phyloP scores from a whole-genome alignment of 1,140 invertebrate species.

The Drosophila setifemur region DNA sequence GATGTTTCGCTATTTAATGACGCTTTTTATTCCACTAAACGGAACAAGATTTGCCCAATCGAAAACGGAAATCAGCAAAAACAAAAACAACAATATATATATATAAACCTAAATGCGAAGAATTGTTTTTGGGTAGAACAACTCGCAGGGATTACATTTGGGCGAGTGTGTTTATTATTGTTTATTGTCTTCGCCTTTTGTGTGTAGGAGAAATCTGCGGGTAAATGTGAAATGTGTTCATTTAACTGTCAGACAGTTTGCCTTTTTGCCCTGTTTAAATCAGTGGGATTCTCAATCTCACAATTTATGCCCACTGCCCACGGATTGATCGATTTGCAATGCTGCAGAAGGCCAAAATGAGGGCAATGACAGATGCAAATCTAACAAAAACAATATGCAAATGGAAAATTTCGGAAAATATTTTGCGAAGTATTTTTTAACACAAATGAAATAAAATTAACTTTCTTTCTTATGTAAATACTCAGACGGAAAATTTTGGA shows the following conservation, averaged over 20 bases:
- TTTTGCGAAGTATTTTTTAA: too few relatives aligned
- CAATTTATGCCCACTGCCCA: constrained; percentile 9
- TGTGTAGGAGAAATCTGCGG: background rate
- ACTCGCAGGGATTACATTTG: background rate
- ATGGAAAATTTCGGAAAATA: too few relatives aligned
- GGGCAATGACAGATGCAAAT: constrained; percentile 23
- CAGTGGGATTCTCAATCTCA: constrained; percentile 28
- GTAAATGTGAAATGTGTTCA: constrained; percentile 29
- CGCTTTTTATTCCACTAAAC: constrained; percentile 8
- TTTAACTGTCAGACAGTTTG: constrained; percentile 27
- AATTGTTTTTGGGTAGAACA: constrained; percentile 8
- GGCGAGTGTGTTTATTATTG: constrained; percentile 33
- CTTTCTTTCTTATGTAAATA: too few relatives aligned
- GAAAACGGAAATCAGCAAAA: constrained; percentile 8
- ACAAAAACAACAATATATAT: background rate
- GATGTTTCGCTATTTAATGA: constrained; percentile 1
- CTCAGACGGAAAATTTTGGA: too few relatives aligned
- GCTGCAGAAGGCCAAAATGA: background rate
- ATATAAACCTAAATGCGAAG: background rate
- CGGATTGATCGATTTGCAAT: constrained; percentile 32
- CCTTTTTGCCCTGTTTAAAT: background rate
- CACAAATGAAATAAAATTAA: too few relatives aligned
- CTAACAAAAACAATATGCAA: constrained; percentile 4
- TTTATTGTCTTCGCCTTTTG: constrained; percentile 31
- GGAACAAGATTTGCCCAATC: constrained; percentile 15